Evolutionary conservation across 1,140 invertebrate genomes (phyloP).

Genomic region (Diabrotica undecimpunctata): DNA sequence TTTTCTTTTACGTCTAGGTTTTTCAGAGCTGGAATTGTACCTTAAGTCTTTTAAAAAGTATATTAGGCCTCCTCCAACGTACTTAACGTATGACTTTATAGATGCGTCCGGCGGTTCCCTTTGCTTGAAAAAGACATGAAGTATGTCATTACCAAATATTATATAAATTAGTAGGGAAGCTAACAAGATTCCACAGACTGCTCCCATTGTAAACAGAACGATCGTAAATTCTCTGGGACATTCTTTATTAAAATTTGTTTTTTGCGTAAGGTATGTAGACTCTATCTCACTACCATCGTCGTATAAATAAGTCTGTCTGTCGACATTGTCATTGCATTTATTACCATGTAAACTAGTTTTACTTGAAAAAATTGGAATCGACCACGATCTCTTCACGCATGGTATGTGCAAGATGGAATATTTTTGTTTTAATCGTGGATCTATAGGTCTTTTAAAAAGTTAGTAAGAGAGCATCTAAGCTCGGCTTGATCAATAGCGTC

Average conservation of each 20-base stretch:
- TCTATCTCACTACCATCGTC: slow-evolving; percentile 31
- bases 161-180: slow-evolving; percentile 27
- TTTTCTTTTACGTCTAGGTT: too few relatives aligned
- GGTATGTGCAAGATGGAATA: slow-evolving; percentile 30
- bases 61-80: slow-evolving; percentile 19
- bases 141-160: slow-evolving; percentile 24
- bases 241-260: neutral
- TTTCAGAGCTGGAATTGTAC: too few relatives aligned
- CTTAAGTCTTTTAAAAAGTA: too few relatives aligned
- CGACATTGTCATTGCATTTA: slow-evolving; percentile 20
- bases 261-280: slow-evolving; percentile 11
- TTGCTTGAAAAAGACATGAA: slow-evolving; percentile 23
- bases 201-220: slow-evolving; percentile 10
- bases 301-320: slow-evolving; percentile 24
- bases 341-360: slow-evolving; percentile 5
- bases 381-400: slow-evolving; percentile 24
- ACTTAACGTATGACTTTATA: slow-evolving; percentile 23
- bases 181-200: slow-evolving; percentile 23
- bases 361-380: slow-evolving; percentile 18
- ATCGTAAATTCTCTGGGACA: neutral
- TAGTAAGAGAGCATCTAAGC: too few relatives aligned
- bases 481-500: too few relatives aligned
- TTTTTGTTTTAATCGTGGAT: slow-evolving; percentile 28
- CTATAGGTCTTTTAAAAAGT: slow-evolving; percentile 23
- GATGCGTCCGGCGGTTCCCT: slow-evolving; percentile 18